Evolutionary conservation across 1,140 invertebrate genomes (phyloP).

Genomic region (Aphaenogaster ashmeadi): DNA sequence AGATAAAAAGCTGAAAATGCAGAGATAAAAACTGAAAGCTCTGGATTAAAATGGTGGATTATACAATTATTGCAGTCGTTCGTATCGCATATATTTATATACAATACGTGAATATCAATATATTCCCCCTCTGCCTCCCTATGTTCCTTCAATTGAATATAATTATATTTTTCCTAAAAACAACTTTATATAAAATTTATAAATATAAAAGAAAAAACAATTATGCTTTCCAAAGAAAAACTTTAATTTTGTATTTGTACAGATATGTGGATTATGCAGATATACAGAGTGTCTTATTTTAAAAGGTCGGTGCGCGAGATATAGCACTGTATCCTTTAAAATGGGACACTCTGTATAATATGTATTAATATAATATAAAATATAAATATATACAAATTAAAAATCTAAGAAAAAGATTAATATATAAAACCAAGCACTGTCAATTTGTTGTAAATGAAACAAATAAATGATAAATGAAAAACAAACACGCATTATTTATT

Average conservation of each 20-base stretch:
- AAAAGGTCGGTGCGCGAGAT: no score
- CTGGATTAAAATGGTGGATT: constrained; percentile 10
- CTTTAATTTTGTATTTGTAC: not conserved
- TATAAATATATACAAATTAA: not conserved
- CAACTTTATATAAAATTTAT: not conserved
- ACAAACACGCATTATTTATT: not conserved
- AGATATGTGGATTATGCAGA: no score
- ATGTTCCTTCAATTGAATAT: not conserved
- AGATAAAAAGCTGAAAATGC: constrained; percentile 1
- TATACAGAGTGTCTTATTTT: no score
- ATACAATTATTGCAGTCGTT: constrained; percentile 11
- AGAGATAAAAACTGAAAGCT: constrained; percentile 24
- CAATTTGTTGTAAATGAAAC: not conserved
- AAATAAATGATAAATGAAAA: not conserved
- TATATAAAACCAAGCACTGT: not conserved
- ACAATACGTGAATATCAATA: not conserved
- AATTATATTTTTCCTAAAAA: constrained; percentile 1
- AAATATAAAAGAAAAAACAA: not conserved
- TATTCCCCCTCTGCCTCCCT: not conserved
- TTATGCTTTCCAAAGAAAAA: not conserved
- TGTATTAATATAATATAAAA: no score
- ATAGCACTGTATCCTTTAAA: no score
- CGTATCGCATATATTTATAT: not conserved
- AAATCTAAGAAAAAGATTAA: not conserved
- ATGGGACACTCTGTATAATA: no score